Percentiles rank a stretch among this genome's conserved stretches.
These are phyloP conservation scores for Pardalotus punctatus DNA, from an alignment of 2,113 vertebrate species.

Conservation along the genomic window DNA sequence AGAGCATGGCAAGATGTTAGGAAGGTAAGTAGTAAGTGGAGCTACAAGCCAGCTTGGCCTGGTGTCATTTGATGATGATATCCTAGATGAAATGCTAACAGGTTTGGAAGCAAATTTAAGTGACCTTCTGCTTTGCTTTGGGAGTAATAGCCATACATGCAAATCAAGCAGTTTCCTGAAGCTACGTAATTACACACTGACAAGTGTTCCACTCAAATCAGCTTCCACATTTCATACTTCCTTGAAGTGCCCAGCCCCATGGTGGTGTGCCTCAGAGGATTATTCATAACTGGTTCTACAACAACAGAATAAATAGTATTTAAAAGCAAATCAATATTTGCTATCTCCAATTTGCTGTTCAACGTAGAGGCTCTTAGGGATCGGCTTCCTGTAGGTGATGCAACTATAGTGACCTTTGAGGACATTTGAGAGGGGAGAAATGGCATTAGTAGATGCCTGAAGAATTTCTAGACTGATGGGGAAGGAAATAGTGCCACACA, in stretches of 20 bases:
- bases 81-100: slow-evolving; percentile 19
- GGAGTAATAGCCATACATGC: neutral
- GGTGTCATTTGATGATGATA: neutral
- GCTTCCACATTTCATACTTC: neutral
- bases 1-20: neutral
- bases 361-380: neutral
- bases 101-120: slow-evolving; percentile 1
- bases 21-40: neutral
- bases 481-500: neutral
- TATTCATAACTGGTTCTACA: slow-evolving; percentile 36
- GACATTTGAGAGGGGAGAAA: neutral
- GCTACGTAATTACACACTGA: neutral
- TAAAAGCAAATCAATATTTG: slow-evolving; percentile 38
- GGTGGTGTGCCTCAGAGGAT: neutral
- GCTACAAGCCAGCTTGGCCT: neutral
- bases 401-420: neutral
- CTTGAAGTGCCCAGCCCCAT: neutral
- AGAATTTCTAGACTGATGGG: neutral
- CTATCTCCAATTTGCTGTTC: neutral
- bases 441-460: neutral
- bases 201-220: neutral
- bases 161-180: slow-evolving; percentile 33
- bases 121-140: slow-evolving; percentile 25
- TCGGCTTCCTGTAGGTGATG: neutral
- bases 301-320: slow-evolving; percentile 29